Conservation (phyloP, 2,797 vertebrate genomes). For the Diglossa cyanea region DNA sequence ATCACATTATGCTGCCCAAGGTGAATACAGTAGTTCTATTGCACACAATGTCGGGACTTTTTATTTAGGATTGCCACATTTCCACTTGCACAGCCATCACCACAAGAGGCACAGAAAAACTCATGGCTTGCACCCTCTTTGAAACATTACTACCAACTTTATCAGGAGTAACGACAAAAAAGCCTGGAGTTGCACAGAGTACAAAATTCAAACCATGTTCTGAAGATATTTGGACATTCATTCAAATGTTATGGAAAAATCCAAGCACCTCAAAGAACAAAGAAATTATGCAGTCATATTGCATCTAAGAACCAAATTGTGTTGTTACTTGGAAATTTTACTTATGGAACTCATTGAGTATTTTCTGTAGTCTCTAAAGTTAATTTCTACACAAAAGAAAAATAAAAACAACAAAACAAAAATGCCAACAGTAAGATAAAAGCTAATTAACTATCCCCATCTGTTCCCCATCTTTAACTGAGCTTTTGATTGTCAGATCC, state of each 20-base stretch:
- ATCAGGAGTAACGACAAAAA: background rate
- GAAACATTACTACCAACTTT: background rate
- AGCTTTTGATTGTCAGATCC: background rate
- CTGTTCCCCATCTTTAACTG: background rate
- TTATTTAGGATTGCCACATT: background rate
- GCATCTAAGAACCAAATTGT: background rate
- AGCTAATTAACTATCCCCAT: background rate
- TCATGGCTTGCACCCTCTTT: background rate
- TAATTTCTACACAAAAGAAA: background rate
- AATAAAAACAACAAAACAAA: background rate
- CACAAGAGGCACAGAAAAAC: background rate
- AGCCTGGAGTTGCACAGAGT: rapidly evolving
- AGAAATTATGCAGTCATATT: background rate
- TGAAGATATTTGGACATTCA: background rate
- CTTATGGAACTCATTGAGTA: background rate
- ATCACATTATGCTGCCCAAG: background rate
- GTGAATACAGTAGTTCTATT: background rate
- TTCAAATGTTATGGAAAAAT: background rate
- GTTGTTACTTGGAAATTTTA: background rate
- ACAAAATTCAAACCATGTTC: background rate
- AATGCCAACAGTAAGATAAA: background rate
- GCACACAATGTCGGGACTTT: background rate
- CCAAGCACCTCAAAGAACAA: background rate
- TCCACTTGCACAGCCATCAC: background rate
- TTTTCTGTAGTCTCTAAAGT: background rate